Conservation (phyloP, 2,797 vertebrate genomes). For the Sciaenops ocellatus region DNA sequence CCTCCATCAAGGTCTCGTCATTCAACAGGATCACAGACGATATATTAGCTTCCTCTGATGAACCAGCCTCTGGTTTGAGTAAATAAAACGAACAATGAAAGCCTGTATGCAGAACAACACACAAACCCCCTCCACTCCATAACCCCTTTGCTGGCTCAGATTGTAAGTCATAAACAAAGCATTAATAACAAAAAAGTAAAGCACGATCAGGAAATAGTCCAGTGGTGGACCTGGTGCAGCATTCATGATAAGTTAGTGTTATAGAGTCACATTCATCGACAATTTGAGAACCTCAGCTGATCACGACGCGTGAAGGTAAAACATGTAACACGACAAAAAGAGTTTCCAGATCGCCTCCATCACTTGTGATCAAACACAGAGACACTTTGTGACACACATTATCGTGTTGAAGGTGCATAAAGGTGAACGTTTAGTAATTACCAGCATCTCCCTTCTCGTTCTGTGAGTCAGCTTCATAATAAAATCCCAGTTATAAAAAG, state of each 20-base stretch:
- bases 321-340: background rate
- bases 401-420: conserved; percentile 61
- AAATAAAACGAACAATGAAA: conserved; percentile 10
- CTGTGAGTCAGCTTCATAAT: conserved; percentile 17
- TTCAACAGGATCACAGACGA: conserved; percentile 22
- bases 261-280: conserved; percentile 65
- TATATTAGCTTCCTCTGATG: conserved; percentile 24
- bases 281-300: conserved; percentile 30
- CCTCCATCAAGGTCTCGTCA: conserved; percentile 36
- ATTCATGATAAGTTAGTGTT: conserved; percentile 61
- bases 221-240: conserved; percentile 68
- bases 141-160: conserved; percentile 47
- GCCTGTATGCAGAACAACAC: conserved; percentile 17
- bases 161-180: conserved; percentile 33
- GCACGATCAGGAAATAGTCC: conserved; percentile 57
- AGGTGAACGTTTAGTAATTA: conserved; percentile 24
- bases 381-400: conserved; percentile 27
- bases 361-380: conserved; percentile 20
- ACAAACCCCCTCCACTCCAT: conserved; percentile 3
- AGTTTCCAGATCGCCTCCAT: background rate
- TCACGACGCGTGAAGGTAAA: conserved; percentile 26
- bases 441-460: conserved; percentile 32
- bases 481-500: conserved; percentile 2
- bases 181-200: conserved; percentile 32
- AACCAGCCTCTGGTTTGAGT: conserved; percentile 23